Evolutionary conservation across 2,113 vertebrate genomes (phyloP).

Genomic region (Leiothrix lutea): DNA sequence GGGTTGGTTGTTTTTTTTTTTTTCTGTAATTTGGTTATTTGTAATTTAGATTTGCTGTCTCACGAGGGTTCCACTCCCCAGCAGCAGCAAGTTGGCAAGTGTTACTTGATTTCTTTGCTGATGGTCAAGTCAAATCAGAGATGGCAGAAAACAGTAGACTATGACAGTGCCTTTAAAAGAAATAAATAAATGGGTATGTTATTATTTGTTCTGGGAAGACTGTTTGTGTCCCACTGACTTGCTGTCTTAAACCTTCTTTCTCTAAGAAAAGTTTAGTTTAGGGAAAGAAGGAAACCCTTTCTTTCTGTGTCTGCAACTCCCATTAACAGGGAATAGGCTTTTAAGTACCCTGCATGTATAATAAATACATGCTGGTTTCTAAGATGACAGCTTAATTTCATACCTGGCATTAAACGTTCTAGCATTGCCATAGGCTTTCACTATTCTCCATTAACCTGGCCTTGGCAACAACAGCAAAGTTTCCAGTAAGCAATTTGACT

Average conservation of each 20-base stretch:
- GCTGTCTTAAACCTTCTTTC: not conserved
- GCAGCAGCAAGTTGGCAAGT: not conserved
- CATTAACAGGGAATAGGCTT: not conserved
- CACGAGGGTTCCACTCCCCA: not conserved
- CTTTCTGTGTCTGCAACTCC: not conserved
- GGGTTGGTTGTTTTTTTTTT: no score
- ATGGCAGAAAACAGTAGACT: not conserved
- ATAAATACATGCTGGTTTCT: not conserved
- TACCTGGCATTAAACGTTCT: constrained; percentile 23
- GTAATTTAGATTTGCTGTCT: not conserved
- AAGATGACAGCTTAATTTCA: constrained; percentile 39
- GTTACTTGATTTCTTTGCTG: not conserved
- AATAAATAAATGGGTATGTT: not conserved
- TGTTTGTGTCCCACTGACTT: not conserved
- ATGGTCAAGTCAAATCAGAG: not conserved
- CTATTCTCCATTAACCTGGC: not conserved
- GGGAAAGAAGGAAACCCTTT: not conserved
- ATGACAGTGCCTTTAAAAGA: not conserved
- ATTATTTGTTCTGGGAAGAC: not conserved
- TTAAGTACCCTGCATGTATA: not conserved
- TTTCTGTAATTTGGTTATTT: not conserved
- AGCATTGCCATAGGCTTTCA: not conserved
- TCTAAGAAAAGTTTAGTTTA: not conserved
- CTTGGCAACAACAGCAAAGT: constrained; percentile 27
- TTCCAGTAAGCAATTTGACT: constrained; percentile 44